Base-by-base conservation (phyloP, 2,113 vertebrate genomes). In the Macquaria ambigua region DNA sequence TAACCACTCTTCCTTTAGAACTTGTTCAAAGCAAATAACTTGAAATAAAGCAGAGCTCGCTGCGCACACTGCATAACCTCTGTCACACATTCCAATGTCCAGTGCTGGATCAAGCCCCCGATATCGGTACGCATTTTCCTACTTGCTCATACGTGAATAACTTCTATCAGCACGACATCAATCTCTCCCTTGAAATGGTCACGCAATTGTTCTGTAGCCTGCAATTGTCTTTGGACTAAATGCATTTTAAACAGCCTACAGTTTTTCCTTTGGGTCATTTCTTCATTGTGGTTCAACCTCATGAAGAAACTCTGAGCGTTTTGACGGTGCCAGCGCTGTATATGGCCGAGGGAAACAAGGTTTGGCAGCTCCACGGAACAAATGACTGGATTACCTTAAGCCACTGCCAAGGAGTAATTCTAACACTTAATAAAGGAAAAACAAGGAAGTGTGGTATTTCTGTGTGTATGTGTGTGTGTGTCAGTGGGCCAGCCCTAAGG, bases 341-440 rank as follows among this genome's bases (percentile, higher is more conserved):
- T 93, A 92, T 70, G 87, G 85, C 85, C 31, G 83, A 89, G 63
- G 93, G 94, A 96, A 95, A 95, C 93, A 61, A 93, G 90, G 85
- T 94, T 92, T 96, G 94, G 93, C 96, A 96, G 95, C 89, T 95
- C 91, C 78, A 93, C 80, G 92, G 92, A 95, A 93, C 92, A 94
- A 95, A 95, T 95, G 90, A 95, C 93, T 93, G 92, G 93, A 96
- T 96, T 95, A 95, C 93, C 92, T 92, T 95, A 91, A 94, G 91
- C 91, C 86, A 92, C 92, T 95, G 95, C 94, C 94, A 95, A 92
- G 90, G 90, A 94, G 93, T 93, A 92, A 95, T 94, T 96, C 93
- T 94, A 94, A 95, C 95, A 96, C 95, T 95, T 96, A 95, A 96
- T 96, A 95, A 96, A 95, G 91, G 84, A 90, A 84, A 90, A 91